These are phyloP conservation scores for Craterocephalus amniculus DNA, from an alignment of 2,797 vertebrate species.

Conservation along the genomic window DNA sequence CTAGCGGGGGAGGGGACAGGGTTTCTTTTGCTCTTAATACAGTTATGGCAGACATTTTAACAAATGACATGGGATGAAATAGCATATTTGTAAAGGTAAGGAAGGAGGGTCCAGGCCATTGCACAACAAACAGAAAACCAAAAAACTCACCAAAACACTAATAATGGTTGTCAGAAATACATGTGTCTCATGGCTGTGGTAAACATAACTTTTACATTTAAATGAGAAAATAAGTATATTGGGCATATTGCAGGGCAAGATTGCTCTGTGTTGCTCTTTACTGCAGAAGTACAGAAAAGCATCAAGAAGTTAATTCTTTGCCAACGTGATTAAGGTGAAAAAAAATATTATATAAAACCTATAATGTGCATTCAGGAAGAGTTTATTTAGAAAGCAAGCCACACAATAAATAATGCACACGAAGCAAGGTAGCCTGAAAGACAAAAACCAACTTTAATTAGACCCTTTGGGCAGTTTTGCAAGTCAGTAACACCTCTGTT, in stretches of 20 bases:
- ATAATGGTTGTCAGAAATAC: too few relatives aligned
- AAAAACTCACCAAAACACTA: too few relatives aligned
- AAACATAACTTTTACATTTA: too few relatives aligned
- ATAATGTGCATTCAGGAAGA: not conserved
- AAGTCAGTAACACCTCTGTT: not conserved
- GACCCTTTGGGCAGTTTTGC: not conserved
- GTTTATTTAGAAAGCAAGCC: slow-evolving; percentile 2
- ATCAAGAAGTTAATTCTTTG: not conserved
- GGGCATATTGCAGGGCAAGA: too few relatives aligned
- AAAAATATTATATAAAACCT: not conserved
- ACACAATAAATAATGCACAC: not conserved
- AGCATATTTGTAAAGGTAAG: not conserved
- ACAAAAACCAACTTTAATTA: not conserved
- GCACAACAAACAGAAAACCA: not conserved
- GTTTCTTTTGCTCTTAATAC: not conserved
- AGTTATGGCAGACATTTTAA: not conserved
- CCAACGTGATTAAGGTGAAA: not conserved
- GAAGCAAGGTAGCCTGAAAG: not conserved
- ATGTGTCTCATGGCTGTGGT: too few relatives aligned
- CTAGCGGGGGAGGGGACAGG: too few relatives aligned
- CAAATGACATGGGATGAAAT: slow-evolving; percentile 2
- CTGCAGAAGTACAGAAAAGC: not conserved
- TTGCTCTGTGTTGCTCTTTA: not conserved
- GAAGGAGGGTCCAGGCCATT: not conserved
- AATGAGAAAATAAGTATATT: too few relatives aligned